Evolutionary conservation across 2,113 vertebrate genomes (phyloP).

Genomic region (Irena cyanogastra): DNA sequence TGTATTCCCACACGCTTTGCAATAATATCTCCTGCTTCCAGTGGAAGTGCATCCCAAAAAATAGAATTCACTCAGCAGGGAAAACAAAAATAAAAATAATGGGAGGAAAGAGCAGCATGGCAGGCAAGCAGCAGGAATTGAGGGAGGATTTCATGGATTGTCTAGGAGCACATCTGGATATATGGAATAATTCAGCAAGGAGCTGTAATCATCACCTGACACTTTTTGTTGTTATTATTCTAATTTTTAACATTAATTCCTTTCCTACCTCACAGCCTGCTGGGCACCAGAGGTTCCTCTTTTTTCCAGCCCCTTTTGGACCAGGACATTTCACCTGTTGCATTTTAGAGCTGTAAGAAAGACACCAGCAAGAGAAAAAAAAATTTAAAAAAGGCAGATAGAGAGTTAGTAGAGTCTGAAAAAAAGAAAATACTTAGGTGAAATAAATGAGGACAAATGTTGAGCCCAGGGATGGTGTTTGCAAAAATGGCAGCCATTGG

Average conservation of each 20-base stretch:
- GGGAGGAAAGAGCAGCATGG: background rate
- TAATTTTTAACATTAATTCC: background rate
- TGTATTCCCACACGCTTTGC: background rate
- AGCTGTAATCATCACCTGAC: background rate
- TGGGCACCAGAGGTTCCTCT: background rate
- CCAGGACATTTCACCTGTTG: background rate
- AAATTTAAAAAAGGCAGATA: background rate
- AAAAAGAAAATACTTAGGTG: background rate
- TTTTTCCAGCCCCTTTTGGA: background rate
- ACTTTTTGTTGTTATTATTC: background rate
- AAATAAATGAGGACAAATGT: background rate
- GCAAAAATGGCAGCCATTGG: constrained; percentile 17
- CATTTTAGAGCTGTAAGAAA: background rate
- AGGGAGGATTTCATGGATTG: background rate
- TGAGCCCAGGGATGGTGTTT: background rate
- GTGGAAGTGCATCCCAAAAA: background rate
- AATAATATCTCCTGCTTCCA: background rate
- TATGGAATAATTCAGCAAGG: background rate
- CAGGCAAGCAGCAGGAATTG: background rate
- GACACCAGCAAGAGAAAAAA: background rate
- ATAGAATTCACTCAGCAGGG: background rate
- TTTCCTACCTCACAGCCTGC: background rate
- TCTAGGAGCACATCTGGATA: background rate
- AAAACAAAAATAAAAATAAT: background rate
- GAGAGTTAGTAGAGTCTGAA: background rate